Base-by-base conservation (phyloP, 2,888 invertebrate genomes). In the Pomacea canaliculata region DNA sequence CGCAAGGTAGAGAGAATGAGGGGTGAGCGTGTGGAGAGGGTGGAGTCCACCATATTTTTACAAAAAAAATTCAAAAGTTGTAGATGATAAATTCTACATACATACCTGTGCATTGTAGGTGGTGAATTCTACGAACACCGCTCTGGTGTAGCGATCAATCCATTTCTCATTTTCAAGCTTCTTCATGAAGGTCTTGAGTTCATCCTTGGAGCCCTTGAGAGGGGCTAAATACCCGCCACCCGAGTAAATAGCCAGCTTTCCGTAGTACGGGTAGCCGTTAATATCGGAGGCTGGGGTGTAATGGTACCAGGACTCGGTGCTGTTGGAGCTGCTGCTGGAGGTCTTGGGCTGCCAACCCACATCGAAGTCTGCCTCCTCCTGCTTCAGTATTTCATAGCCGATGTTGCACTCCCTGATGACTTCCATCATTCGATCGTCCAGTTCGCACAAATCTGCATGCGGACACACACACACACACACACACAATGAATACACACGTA, bases 81-180 rank as follows among this genome's bases (percentile, higher is more conserved):
- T 37, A 37, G 5, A 5, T 37, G 37, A 37, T 5, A 37, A 37
- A 5, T 37, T 37, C 37, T 5, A 37, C 37, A 37, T 49, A 23
- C 66, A 19, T 62, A 80, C 80, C 74, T 87, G 86, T 0, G 90
- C 86, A 76, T 93, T 93, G 85, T 92, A 93, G 59, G 91, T 90
- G 0, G 92, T 92, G 82, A 93, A 92, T 80, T 93, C 92, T n/a
- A 92, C 87, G 79, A 92, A 90, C 9, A 93, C 88, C 7, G 92
- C 92, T 69, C 93, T 79, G 2, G 93, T 92, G 80, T 90, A 86
- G 76, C 86, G 82, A 80, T 93, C 92, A 46, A 92, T 89, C 92
- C 92, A 92, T 18, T 85, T 82, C 63, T 90, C 85, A 10, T 84
- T 76, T 79, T 91, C 86, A 48, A 92, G 85, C 37, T 83, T 79